Evolutionary conservation across 2,888 invertebrate genomes (phyloP), one percentile per base, ranked within the genome.

Genomic region (Sesia apiformis): DNA sequence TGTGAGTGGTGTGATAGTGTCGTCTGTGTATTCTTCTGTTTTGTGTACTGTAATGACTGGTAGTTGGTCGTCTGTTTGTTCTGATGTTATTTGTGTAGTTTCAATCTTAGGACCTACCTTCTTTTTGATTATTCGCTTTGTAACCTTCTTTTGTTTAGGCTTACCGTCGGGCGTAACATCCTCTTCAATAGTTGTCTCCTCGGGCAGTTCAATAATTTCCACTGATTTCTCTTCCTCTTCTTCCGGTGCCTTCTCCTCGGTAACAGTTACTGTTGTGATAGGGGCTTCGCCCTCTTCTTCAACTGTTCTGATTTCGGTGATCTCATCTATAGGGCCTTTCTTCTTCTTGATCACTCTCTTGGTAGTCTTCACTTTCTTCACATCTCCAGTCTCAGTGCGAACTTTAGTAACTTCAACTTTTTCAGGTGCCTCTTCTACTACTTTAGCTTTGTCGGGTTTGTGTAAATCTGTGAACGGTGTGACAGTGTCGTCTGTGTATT

Each of bases 31-130:
- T 39, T 53, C 54, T 49, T 61, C 58, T 55, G 62, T 58, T 4
- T 55, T 56, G 52, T 56, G 58, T 43, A 65, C 59, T 38, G 58
- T 56, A 3, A 59, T 60, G 56, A 63, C 58, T 8, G 61, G 60
- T 59, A 54, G 60, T 57, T 70, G 58, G 46, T 64, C 60, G 5
- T 79, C 72, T 58, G 76, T 74, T 58, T 80, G 76, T 52, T 69
- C 57, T 39, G 66, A 3, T 61, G 60, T 60, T 69, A 76, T 58
- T 66, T 78, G 53, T 61, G 72, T 60, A 66, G 79, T 64, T 66
- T 63, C 56, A 59, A 72, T 57, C 61, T 63, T 54, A 51, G 65
- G 57, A 38, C 62, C 57, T 58, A 63, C 61, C 52, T 70, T 60
- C 53, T 67, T 65, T 51, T 63, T 64, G 8, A 61, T 60, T 40